Conservation (phyloP, 92 coral and sea anemone genomes). For the Zoanthus gigantus region DNA sequence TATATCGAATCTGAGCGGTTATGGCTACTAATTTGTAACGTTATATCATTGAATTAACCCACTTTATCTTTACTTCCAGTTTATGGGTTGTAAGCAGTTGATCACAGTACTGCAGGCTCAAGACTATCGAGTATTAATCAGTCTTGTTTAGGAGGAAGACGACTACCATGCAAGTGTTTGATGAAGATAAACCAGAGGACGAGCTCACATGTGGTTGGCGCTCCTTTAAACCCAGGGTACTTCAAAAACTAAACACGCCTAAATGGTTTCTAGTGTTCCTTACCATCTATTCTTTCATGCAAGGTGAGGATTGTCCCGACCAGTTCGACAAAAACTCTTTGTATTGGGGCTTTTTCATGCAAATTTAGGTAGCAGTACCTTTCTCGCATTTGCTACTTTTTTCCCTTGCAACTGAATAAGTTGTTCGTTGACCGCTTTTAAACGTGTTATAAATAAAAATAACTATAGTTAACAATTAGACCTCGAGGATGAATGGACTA, state of each 20-base stretch:
- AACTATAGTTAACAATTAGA: no score
- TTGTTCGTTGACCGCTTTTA: neutral
- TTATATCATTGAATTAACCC: neutral
- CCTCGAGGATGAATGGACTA: no score
- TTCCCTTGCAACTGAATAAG: neutral
- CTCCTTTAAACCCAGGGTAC: slow-evolving; percentile 83
- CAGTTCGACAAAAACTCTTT: neutral
- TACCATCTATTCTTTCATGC: slow-evolving; percentile 97
- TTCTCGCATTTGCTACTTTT: neutral
- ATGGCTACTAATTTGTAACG: no score
- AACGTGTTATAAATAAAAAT: no score
- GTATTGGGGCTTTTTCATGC: neutral
- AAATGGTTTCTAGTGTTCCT: slow-evolving; percentile 97
- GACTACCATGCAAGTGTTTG: slow-evolving; percentile 38
- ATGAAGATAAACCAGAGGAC: slow-evolving; percentile 70
- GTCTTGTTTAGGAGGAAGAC: slow-evolving; percentile 1
- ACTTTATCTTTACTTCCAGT: neutral
- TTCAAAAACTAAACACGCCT: slow-evolving; percentile 96
- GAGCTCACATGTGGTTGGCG: slow-evolving; percentile 97
- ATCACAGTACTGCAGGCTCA: slow-evolving; percentile 11
- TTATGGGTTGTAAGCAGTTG: slow-evolving; percentile 20
- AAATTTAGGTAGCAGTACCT: no score
- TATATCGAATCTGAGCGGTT: no score
- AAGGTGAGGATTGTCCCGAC: slow-evolving; percentile 71
- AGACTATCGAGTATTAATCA: neutral